phyloP scores from a whole-genome alignment of 2,113 vertebrate genomes.

The Microtus montanus region DNA sequence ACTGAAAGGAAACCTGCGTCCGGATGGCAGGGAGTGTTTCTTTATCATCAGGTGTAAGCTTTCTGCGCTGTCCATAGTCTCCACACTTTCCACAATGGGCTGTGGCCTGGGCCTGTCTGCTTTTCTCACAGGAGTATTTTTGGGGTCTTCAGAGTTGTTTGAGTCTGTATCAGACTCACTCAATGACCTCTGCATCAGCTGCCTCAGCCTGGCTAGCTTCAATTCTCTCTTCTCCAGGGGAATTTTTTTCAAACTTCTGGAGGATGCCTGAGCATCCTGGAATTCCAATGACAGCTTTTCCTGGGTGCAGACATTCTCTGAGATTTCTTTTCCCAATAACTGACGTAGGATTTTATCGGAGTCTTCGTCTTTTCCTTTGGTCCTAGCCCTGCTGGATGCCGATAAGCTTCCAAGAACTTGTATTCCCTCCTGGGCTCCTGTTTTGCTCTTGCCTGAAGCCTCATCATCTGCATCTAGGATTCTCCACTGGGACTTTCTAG shows the following conservation, averaged over 20 bases:
- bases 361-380: conserved; percentile 91
- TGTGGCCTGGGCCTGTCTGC: conserved; percentile 92
- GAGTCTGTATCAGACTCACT: conserved; percentile 95
- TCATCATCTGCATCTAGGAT: conserved; percentile 83
- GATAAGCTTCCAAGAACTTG: conserved; percentile 84
- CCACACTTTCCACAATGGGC: conserved; percentile 90
- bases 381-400: conserved; percentile 82
- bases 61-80: conserved; percentile 87
- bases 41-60: conserved; percentile 90
- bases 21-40: conserved; percentile 88
- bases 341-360: conserved; percentile 92
- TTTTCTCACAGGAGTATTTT: conserved; percentile 84
- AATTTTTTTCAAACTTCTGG: conserved; percentile 85
- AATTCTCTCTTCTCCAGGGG: conserved; percentile 92
- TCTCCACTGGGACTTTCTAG: conserved; percentile 91
- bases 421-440: conserved; percentile 84
- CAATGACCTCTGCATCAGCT: conserved; percentile 95
- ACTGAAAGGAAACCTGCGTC: conserved; percentile 91
- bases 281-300: conserved; percentile 92
- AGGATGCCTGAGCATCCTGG: conserved; percentile 85
- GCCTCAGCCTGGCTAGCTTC: conserved; percentile 93
- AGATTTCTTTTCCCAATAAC: conserved; percentile 92
- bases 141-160: conserved; percentile 91
- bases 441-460: conserved; percentile 83
- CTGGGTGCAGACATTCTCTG: conserved; percentile 89